Evolutionary conservation across 2,113 vertebrate species (phyloP).

Genomic region (Amblyornis subalaris): DNA sequence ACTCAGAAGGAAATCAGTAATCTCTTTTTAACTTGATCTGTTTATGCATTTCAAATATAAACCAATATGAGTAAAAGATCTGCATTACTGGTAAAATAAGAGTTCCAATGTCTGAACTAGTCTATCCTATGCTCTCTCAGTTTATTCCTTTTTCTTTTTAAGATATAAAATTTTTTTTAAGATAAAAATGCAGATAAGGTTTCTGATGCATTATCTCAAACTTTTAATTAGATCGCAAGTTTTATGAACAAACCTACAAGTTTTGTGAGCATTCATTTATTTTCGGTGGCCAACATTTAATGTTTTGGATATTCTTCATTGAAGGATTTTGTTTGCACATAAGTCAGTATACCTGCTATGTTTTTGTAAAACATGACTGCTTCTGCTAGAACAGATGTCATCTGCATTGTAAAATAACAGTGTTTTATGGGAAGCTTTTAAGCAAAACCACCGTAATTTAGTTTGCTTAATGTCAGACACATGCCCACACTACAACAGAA

Average conservation of each 20-base stretch:
- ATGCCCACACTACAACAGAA: constrained; percentile 47
- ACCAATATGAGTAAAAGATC: neutral
- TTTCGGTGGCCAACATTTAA: neutral
- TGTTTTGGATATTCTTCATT: neutral
- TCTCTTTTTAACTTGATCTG: neutral
- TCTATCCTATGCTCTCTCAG: neutral
- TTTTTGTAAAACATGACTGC: neutral
- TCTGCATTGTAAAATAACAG: neutral
- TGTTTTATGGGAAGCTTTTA: constrained; percentile 54
- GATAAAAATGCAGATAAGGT: neutral
- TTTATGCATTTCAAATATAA: neutral
- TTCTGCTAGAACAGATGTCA: neutral
- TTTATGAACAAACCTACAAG: neutral
- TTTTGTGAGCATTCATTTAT: neutral
- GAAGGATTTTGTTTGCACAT: neutral
- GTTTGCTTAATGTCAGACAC: constrained; percentile 66
- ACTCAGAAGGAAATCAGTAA: neutral
- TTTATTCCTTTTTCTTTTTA: neutral
- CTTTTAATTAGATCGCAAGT: neutral
- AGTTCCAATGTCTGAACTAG: neutral
- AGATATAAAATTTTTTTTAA: neutral
- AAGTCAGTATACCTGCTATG: neutral
- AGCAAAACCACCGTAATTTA: constrained; percentile 60
- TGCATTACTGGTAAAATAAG: neutral
- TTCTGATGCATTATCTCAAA: neutral